A percentile compares a stretch with the other conserved stretches of the same genome.
phyloP scores from a whole-genome alignment of 2,888 invertebrate genomes.

The Geotrupes spiniger region DNA sequence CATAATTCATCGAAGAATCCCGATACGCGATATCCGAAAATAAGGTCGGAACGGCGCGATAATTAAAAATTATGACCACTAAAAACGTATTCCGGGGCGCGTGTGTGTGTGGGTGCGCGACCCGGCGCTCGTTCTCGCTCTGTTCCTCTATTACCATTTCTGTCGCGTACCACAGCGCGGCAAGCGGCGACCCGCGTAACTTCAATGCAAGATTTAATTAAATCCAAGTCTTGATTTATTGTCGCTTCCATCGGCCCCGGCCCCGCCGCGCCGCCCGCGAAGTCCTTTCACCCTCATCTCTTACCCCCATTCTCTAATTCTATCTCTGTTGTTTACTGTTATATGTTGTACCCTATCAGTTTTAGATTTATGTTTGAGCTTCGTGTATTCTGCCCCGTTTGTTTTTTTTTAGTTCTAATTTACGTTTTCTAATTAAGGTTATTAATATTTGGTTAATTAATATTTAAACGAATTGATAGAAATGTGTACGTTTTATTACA shows the following conservation, averaged over 20 bases:
- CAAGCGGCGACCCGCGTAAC: conserved; percentile 53
- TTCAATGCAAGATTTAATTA: conserved; percentile 58
- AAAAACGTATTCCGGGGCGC: conserved; percentile 17
- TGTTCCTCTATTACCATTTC: conserved; percentile 19
- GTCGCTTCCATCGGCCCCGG: conserved; percentile 45
- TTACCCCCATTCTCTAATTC: conserved; percentile 27
- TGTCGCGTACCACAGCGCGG: conserved; percentile 48
- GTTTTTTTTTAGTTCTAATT: conserved; percentile 8
- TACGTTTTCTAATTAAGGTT: background rate
- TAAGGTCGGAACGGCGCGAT: conserved; percentile 13
- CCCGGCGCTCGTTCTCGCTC: conserved; percentile 16
- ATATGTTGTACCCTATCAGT: conserved; percentile 32
- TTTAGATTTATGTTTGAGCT: conserved; percentile 28
- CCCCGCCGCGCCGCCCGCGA: conserved; percentile 23
- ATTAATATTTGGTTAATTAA: background rate
- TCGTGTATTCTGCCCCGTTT: conserved; percentile 17
- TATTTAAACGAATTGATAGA: too few relatives aligned
- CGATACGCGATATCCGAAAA: too few relatives aligned
- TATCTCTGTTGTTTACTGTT: conserved; percentile 35
- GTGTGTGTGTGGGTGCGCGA: too few relatives aligned
- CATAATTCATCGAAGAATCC: too few relatives aligned
- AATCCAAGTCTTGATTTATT: conserved; percentile 57
- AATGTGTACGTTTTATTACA: too few relatives aligned
- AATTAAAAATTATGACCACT: conserved; percentile 25
- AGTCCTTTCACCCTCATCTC: conserved; percentile 28